Percentiles rank a stretch among this genome's conserved stretches.
These are phyloP conservation scores for Anas platyrhynchos DNA, from an alignment of 2,113 vertebrate genomes.

Conservation along the genomic window DNA sequence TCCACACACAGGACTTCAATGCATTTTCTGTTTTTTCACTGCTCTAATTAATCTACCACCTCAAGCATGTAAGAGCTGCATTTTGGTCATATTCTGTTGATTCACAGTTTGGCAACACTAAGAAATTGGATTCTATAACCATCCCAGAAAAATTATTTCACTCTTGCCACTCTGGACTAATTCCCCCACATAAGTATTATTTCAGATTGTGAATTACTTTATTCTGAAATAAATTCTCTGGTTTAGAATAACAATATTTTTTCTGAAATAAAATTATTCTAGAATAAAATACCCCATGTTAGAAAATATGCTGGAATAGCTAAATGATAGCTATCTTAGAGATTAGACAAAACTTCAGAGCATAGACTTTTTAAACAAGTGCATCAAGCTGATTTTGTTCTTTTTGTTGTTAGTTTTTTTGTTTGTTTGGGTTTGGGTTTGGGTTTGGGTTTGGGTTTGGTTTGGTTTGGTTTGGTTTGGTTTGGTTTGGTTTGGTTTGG, in stretches of 20 bases:
- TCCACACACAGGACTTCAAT: background rate
- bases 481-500: too few relatives aligned
- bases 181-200: background rate
- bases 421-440: too few relatives aligned
- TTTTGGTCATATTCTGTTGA: background rate
- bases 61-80: background rate
- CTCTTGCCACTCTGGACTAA: background rate
- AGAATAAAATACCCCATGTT: background rate
- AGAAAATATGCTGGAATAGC: background rate
- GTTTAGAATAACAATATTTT: background rate
- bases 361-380: background rate
- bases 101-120: background rate
- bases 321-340: background rate
- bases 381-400: background rate
- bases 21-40: background rate
- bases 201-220: background rate
- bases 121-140: background rate
- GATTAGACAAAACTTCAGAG: background rate
- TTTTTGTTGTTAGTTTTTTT: background rate
- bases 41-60: background rate
- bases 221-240: background rate
- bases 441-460: too few relatives aligned
- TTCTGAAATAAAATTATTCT: background rate
- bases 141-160: background rate
- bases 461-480: too few relatives aligned